Percentiles rank a stretch among this genome's conserved stretches.
These are phyloP conservation scores for Drosophila nigromelanica DNA, from an alignment of 1,140 invertebrate species.

Conservation along the genomic window DNA sequence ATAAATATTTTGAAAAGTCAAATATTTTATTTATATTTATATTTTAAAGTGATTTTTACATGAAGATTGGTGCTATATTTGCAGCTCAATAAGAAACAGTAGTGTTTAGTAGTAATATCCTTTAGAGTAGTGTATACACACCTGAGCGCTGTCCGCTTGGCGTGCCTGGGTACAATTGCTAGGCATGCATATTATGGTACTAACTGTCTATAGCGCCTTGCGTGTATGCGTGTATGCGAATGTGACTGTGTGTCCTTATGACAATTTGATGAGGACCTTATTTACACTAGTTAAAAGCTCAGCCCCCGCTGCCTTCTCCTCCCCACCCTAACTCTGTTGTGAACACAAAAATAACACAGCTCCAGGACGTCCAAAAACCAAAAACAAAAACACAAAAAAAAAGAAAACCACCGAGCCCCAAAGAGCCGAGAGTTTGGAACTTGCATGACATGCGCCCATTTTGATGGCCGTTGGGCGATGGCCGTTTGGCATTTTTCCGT, in stretches of 20 bases:
- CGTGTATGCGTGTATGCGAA: constrained; percentile 36
- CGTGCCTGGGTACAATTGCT: constrained; percentile 61
- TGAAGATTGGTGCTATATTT: too few relatives aligned
- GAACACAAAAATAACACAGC: constrained; percentile 71
- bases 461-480: constrained; percentile 52
- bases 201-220: constrained; percentile 38
- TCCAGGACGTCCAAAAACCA: constrained; percentile 42
- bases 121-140: constrained; percentile 34
- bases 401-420: constrained; percentile 1
- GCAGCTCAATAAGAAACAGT: not conserved
- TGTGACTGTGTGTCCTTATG: constrained; percentile 71
- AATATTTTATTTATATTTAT: too few relatives aligned
- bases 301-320: constrained; percentile 1
- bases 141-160: constrained; percentile 37
- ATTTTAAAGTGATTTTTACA: too few relatives aligned
- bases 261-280: constrained; percentile 82
- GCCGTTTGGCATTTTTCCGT: constrained; percentile 68
- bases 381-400: constrained; percentile 13
- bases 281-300: constrained; percentile 82
- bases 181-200: constrained; percentile 55
- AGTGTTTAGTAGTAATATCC: not conserved
- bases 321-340: constrained; percentile 42
- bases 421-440: constrained; percentile 35
- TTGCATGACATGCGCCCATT: constrained; percentile 77
- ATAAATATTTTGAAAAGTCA: too few relatives aligned